These are phyloP conservation scores for Nannospalax galili DNA, from an alignment of 2,113 vertebrate species.

Conservation along the genomic window DNA sequence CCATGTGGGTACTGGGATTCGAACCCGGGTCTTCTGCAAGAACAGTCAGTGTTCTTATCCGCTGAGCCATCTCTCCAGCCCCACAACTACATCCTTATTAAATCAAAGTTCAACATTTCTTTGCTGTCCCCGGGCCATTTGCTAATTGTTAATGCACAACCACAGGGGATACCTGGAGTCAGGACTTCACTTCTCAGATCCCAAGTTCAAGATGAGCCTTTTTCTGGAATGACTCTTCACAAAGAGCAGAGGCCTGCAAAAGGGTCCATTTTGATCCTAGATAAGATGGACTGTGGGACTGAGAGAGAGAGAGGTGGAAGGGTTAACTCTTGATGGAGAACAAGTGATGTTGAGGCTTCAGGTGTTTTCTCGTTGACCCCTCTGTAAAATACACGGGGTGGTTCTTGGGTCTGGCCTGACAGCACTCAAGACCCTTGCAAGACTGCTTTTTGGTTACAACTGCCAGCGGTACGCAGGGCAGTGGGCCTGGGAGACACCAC, in stretches of 20 bases:
- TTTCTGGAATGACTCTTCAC: conserved; percentile 16
- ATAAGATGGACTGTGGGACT: background rate
- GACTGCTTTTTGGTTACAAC: background rate
- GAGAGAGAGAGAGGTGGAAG: background rate
- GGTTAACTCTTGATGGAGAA: background rate
- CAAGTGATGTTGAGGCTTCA: background rate
- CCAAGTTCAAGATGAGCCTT: background rate
- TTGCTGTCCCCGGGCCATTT: conserved; percentile 60
- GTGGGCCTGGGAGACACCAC: background rate
- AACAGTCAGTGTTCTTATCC: too few relatives aligned
- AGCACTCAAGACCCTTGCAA: fast-evolving
- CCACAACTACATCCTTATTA: conserved; percentile 59
- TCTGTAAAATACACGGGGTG: background rate
- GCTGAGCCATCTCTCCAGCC: too few relatives aligned
- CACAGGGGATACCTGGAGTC: background rate
- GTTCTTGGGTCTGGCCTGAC: background rate
- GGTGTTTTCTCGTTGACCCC: background rate
- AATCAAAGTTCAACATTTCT: conserved; percentile 70
- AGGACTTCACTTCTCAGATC: conserved; percentile 45
- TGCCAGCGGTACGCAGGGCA: background rate
- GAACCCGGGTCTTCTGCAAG: too few relatives aligned
- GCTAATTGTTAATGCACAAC: conserved; percentile 66
- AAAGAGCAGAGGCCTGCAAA: background rate
- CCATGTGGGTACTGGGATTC: too few relatives aligned
- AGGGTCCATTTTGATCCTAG: conserved; percentile 11